phyloP scores from a whole-genome alignment of 2,113 vertebrate species.

The Nettapus auritus region DNA sequence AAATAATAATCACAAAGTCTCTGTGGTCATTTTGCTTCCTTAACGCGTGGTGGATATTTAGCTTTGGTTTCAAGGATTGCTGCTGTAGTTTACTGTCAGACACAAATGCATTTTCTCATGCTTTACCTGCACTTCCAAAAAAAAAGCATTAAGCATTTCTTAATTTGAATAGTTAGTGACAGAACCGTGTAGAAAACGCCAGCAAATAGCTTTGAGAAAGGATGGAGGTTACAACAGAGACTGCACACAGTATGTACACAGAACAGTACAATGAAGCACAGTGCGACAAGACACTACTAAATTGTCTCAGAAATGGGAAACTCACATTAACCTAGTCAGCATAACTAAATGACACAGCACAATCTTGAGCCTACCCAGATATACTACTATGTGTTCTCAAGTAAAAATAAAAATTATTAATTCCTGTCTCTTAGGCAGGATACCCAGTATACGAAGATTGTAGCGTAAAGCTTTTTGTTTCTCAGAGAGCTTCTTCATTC shows the following conservation, averaged over 20 bases:
- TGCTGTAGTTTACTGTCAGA: background rate
- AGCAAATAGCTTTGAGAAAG: background rate
- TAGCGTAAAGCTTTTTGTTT: background rate
- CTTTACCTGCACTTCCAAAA: background rate
- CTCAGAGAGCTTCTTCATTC: background rate
- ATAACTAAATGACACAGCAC: background rate
- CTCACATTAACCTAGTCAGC: background rate
- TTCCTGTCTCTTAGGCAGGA: background rate
- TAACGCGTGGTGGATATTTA: background rate
- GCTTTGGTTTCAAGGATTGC: background rate
- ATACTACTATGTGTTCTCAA: background rate
- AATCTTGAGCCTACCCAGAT: background rate
- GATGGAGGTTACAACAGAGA: background rate
- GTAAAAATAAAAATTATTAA: background rate
- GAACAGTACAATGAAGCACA: accelerated
- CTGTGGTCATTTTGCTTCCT: background rate
- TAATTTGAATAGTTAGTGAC: background rate
- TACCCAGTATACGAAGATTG: background rate
- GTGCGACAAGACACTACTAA: background rate
- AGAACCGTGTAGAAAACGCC: background rate
- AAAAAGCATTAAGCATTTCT: background rate
- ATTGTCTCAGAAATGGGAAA: background rate
- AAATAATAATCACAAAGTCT: background rate
- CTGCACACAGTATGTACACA: background rate
- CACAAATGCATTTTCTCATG: accelerated